These are phyloP conservation scores for Bactericera cockerelli DNA, from an alignment of 1,140 invertebrate species.

Conservation along the genomic window DNA sequence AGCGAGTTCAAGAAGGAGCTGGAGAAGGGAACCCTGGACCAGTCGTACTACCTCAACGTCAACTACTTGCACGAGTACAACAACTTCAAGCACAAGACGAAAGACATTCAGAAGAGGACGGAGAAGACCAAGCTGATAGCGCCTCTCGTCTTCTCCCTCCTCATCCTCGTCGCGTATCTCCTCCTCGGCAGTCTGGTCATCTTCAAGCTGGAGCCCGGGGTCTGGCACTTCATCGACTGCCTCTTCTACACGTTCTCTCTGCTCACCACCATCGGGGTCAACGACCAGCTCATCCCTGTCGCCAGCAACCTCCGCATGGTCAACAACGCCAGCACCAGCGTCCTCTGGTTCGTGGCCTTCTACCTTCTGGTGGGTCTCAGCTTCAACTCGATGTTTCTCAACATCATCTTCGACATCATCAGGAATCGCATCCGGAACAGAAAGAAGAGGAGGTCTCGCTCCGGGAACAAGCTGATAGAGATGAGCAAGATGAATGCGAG, in stretches of 20 bases:
- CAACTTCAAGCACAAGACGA: constrained; percentile 10
- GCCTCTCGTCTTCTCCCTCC: constrained; percentile 56
- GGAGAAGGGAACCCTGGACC: constrained; percentile 27
- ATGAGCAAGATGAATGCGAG: not conserved
- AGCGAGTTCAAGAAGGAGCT: constrained; percentile 44
- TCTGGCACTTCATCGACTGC: constrained; percentile 76
- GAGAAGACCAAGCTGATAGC: constrained; percentile 43
- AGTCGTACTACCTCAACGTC: constrained; percentile 17
- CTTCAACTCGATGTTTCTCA: constrained; percentile 95
- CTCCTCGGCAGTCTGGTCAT: constrained; percentile 75
- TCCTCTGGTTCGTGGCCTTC: constrained; percentile 75
- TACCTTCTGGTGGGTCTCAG: constrained; percentile 93
- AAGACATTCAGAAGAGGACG: constrained; percentile 25
- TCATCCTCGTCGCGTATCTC: constrained; percentile 68
- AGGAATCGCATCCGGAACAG: not conserved
- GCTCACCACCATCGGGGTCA: constrained; percentile 63
- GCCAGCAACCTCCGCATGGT: constrained; percentile 13
- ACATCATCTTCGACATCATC: constrained; percentile 66
- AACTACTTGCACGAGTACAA: constrained; percentile 11
- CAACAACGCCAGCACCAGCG: constrained; percentile 29
- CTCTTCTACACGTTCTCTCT: constrained; percentile 91
- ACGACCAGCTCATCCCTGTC: constrained; percentile 37
- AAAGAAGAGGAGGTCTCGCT: not conserved
- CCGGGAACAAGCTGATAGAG: not conserved
- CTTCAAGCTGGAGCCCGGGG: constrained; percentile 51